Conservation (phyloP, 2,888 invertebrate genomes). For the Malthinus seriepunctatus region DNA sequence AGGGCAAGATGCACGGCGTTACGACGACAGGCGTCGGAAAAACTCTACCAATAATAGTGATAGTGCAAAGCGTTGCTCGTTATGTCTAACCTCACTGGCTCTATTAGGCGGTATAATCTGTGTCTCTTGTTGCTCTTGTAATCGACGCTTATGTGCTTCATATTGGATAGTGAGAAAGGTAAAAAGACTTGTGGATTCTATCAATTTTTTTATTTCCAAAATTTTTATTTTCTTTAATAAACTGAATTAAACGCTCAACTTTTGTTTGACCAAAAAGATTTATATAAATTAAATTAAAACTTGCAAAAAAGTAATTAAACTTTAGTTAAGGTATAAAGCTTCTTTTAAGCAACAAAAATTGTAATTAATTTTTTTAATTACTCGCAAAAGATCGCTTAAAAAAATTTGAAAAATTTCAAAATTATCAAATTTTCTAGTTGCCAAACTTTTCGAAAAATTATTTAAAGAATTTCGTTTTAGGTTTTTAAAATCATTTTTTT, state of each 20-base stretch:
- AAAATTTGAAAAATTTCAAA: no score
- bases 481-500: neutral
- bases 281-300: no score
- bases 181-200: constrained; percentile 27
- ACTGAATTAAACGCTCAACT: neutral
- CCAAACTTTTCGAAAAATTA: no score
- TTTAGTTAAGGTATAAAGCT: neutral
- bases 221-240: neutral
- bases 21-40: constrained; percentile 40
- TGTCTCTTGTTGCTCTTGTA: constrained; percentile 28
- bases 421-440: neutral
- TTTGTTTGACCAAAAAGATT: constrained; percentile 2
- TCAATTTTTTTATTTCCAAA: neutral
- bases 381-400: neutral
- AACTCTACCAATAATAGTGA: constrained; percentile 36
- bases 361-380: neutral
- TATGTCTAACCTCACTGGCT: constrained; percentile 39
- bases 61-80: constrained; percentile 40
- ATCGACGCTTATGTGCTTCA: constrained; percentile 28
- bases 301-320: neutral
- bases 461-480: neutral
- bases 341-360: neutral
- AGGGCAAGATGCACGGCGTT: constrained; percentile 47
- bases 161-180: constrained; percentile 31
- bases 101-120: constrained; percentile 18